Base-by-base conservation (phyloP, 2,888 invertebrate genomes). In the Himalopsyche kuldschensis region DNA sequence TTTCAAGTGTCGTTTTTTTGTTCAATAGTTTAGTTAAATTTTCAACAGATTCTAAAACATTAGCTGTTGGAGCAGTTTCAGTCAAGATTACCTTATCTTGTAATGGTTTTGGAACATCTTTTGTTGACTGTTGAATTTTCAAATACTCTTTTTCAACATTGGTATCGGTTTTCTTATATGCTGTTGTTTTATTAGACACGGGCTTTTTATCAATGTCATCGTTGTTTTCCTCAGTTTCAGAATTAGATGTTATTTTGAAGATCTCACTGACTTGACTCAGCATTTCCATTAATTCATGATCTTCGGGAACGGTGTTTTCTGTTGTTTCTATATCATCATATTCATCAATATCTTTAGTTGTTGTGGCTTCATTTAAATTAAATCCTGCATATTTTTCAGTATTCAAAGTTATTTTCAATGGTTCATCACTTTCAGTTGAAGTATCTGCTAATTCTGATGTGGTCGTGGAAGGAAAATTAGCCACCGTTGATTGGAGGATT, bases 211-310 rank as follows among this genome's bases (percentile, higher is more conserved):
- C 24, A 20, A 55, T 20, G 10, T 55, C 55, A 55, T 3, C 20
- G 4, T 55, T 20, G 10, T 6, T n/a, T 55, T 55, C 24, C 0
- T 20, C 4, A 20, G 76, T 47, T 82, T 79, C 47, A 75, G 41
- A 35, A 17, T 48, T 11, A 32, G 69, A 77, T 31, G 80, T 69
- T 11, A 79, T 75, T 81, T 86, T 84, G 32, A 81, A 86, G 79
- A 86, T 84, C 78, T 86, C 78, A 75, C 85, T 86, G 20, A 85
- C 84, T 82, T 85, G 80, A 80, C 82, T 86, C 30, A 86, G 27
- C 85, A 86, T 85, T 82, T 81, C 83, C 86, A 85, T 85, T 55
- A 86, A 41, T 76, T 86, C 86, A 47, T 85, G 83, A 80, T 86
- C 86, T 77, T 86, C 75, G 8, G 83, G 11, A 15, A 27, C 79